Evolutionary conservation across 2,888 invertebrate genomes (phyloP), one percentile per base, ranked within the genome.

Genomic region (Drosophila eohydei): DNA sequence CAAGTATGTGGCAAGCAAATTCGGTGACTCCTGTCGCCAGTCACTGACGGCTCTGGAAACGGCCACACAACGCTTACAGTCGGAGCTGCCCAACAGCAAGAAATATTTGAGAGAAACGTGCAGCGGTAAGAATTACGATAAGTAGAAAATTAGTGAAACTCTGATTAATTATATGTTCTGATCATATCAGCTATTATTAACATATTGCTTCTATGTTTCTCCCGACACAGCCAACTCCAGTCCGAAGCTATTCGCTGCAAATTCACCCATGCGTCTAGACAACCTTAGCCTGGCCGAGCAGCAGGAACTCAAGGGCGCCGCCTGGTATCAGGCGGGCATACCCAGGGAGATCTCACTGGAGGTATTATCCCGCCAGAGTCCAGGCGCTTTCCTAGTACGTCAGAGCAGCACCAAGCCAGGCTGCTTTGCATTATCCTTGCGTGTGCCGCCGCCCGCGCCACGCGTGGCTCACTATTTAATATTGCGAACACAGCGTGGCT

Each of bases 261-360:
- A 91, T 89, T 68, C 91, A 4, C 83, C 92, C 12, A 91, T 93
- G 46, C 91, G 92, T 14, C 92, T 95, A 72, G 96, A 96, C 91
- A 95, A 95, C 78, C 93, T 96, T 64, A 95, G 95, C 84, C 94
- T 94, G 90, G 94, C 94, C 66, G 95, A 95, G 91, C 97, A 97
- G 91, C 97, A 97, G 76, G 96, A 97, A 89, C 95, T 97, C 64
- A 94, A 97, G 52, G 95, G 96, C 74, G 98, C 98, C 55, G 97
- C 98, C 8, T 98, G 98, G 98, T 98, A 98, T 93, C 98, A 98
- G 93, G 98, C 98, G 57, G 98, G 98, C 21, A 98, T 98, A 88
- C 98, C 98, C 9, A 95, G 98, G 94, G 98, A 95, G 93, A 98
- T 98, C 88, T 98, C 98, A 11, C 93, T 98, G 85, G 98, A 98